Evolutionary conservation across 2,888 invertebrate genomes (phyloP).

Genomic region (Temnothorax unifasciatus): DNA sequence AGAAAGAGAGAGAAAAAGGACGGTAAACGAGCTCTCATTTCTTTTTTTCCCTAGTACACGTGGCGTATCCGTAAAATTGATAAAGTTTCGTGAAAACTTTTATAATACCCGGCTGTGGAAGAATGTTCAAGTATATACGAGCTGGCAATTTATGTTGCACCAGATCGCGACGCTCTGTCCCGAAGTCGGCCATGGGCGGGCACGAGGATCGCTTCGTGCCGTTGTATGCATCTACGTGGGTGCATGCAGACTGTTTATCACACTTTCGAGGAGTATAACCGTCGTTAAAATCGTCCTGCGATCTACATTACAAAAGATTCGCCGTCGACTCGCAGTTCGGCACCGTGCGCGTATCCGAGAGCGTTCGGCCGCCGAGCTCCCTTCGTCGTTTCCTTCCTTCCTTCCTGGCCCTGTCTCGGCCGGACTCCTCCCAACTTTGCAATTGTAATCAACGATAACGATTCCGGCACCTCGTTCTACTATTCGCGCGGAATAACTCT

Average conservation of each 20-base stretch:
- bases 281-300: constrained; percentile 73
- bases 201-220: constrained; percentile 45
- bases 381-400: constrained; percentile 63
- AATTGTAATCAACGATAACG: constrained; percentile 77
- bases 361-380: constrained; percentile 38
- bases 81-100: constrained; percentile 85
- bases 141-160: constrained; percentile 83
- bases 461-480: constrained; percentile 72
- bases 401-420: constrained; percentile 43
- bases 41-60: constrained; percentile 69
- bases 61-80: constrained; percentile 85
- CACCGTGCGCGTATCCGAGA: constrained; percentile 62
- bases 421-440: constrained; percentile 70
- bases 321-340: constrained; percentile 61
- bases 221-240: constrained; percentile 52
- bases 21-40: constrained; percentile 37
- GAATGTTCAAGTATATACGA: constrained; percentile 83
- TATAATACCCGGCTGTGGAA: constrained; percentile 83
- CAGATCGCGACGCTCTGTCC: constrained; percentile 52
- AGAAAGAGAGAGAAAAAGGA: not conserved
- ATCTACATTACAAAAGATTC: constrained; percentile 77
- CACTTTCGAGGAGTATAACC: constrained; percentile 73
- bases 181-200: constrained; percentile 46
- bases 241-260: constrained; percentile 73
- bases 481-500: constrained; percentile 71